phyloP scores from a whole-genome alignment of 2,113 vertebrate species.

The Ptilorrhoa leucosticta region DNA sequence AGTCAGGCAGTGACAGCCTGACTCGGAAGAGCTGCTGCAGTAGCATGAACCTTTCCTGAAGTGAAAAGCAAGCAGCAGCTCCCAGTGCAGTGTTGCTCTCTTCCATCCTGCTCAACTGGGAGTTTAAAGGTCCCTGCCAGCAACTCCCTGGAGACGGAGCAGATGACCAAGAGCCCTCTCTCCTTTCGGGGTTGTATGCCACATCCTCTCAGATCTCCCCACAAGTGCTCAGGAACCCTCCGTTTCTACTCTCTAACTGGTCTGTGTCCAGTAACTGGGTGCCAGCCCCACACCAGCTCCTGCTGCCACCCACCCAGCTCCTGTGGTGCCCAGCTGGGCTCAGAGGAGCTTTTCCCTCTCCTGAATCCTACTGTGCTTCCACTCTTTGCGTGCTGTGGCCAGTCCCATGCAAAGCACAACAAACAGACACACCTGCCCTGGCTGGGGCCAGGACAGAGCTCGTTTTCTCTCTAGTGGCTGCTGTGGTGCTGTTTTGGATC shows the following conservation, averaged over 20 bases:
- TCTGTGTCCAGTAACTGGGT: background rate
- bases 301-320: background rate
- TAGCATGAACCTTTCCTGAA: background rate
- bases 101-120: background rate
- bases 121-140: background rate
- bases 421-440: background rate
- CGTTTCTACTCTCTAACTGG: background rate
- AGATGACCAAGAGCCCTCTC: background rate
- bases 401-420: background rate
- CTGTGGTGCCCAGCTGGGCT: background rate
- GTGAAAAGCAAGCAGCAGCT: background rate
- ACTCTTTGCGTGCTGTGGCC: too few species aligned
- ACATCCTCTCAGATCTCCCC: background rate
- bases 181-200: background rate
- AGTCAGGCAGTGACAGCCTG: background rate
- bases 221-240: background rate
- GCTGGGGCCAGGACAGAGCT: background rate
- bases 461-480: background rate
- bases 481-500: background rate
- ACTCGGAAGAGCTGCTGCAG: background rate
- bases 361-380: background rate
- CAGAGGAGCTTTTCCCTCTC: background rate
- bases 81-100: background rate
- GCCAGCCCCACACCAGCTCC: background rate
- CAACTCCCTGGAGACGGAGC: background rate